Evolutionary conservation across 2,113 vertebrate genomes (phyloP).

Genomic region (Ovibos moschatus): DNA sequence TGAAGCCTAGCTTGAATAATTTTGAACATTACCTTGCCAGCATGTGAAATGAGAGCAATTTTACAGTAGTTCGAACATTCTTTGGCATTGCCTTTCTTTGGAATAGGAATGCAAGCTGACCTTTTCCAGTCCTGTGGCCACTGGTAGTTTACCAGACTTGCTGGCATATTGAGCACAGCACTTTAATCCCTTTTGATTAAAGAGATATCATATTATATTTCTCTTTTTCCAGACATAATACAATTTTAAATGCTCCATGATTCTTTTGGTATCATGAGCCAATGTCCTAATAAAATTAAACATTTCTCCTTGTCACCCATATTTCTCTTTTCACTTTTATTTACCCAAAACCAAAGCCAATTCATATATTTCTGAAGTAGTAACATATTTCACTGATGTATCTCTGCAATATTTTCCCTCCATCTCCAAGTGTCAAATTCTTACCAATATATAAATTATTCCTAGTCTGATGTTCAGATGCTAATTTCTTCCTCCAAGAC

Average conservation of each 20-base stretch:
- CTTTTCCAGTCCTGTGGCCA: neutral
- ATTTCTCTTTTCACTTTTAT: neutral
- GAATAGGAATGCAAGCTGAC: neutral
- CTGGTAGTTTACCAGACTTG: neutral
- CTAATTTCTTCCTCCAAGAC: neutral
- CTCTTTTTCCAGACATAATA: neutral
- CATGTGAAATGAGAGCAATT: neutral
- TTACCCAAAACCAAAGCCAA: neutral
- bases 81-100: neutral
- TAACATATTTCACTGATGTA: neutral
- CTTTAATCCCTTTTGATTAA: neutral
- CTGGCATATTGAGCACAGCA: neutral
- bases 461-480: neutral
- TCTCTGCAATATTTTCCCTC: neutral
- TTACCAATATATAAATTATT: neutral
- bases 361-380: neutral
- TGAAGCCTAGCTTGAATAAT: neutral
- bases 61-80: neutral
- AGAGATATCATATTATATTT: neutral
- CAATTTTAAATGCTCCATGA: neutral
- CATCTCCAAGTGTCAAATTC: neutral
- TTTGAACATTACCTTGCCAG: neutral
- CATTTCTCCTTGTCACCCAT: neutral
- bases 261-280: neutral
- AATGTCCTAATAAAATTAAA: neutral